Base-by-base conservation (phyloP, 2,888 invertebrate genomes). In the Papilio elwesi region DNA sequence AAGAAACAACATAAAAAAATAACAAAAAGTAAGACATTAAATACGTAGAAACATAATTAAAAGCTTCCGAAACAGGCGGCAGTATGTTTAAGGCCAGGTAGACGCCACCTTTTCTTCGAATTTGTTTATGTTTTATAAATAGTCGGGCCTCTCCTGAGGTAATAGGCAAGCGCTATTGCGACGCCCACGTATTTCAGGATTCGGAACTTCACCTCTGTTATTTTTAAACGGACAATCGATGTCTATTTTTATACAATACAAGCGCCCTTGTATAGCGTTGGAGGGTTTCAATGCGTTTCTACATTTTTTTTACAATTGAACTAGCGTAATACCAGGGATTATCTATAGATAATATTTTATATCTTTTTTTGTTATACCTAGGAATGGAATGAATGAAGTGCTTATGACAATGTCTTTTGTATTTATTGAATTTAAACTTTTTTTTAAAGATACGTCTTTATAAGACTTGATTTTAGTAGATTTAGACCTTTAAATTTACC, bases 131-230 rank as follows among this genome's bases (percentile, higher is more conserved):
- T 70, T 76, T 80, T 82, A 85, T 82, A 85, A 86, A 86, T 83
- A 83, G 82, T 74, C 74, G 76, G 69, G 64, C 73, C 73, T 73
- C 78, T 78, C 76, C 77, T 72, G 75, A 77, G 78, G 76, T 78
- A 80, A 84, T 85, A 82, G 80, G 83, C 4, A 82, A 80, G 83
- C n/a, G n/a, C 84, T 78, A 79, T 81, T 76, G 82, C 81, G 81
- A 85, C 86, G 79, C 90, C 90, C 82, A 89, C 89, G 84, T 83
- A 79, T 85, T 82, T 76, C 74, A 76, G 76, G 78, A 78, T 75
- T 76, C 77, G 81, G 74, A 74, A 76, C 74, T 79, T 76, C 74
- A 65, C 69, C 57, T 51, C 57, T 77, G 78, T 76, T 85, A 85
- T 87, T 87, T 87, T 84, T 83, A 81, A 81, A 80, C 80, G 79